These are phyloP conservation scores for Escarpia spicata DNA, from an alignment of 2,888 invertebrate species.

Conservation along the genomic window DNA sequence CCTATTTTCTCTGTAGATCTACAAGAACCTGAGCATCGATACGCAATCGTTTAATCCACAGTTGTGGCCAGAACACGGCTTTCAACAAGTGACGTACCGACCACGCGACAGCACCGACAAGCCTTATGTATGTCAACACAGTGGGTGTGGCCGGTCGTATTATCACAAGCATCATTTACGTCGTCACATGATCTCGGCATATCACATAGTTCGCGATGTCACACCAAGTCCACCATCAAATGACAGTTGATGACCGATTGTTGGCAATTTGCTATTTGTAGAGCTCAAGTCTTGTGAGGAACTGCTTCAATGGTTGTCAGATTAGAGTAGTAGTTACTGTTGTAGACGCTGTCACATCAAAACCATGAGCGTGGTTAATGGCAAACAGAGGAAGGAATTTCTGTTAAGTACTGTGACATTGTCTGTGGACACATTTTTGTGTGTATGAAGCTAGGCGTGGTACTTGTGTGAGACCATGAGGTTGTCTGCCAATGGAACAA, in stretches of 20 bases:
- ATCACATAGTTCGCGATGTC: neutral
- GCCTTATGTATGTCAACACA: neutral
- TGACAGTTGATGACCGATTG: neutral
- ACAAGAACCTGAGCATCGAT: neutral
- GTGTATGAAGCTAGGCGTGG: neutral
- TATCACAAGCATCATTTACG: slow-evolving; percentile 14
- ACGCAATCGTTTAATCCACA: neutral
- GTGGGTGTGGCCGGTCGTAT: neutral
- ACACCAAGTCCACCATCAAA: neutral
- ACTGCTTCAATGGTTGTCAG: neutral
- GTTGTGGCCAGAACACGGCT: neutral
- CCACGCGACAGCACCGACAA: slow-evolving; percentile 14
- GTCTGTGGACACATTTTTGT: neutral
- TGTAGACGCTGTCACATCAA: neutral
- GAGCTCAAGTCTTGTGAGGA: too few relatives aligned
- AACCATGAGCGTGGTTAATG: neutral
- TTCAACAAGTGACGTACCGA: neutral
- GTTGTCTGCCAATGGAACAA: neutral
- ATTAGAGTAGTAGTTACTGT: neutral
- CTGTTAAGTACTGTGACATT: neutral
- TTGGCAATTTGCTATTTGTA: neutral
- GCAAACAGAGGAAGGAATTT: neutral
- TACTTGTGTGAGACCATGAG: neutral
- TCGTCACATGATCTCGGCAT: neutral
- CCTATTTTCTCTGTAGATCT: slow-evolving; percentile 6